Base-by-base conservation (phyloP, 2,888 invertebrate species). In the Pandemis corylana region DNA sequence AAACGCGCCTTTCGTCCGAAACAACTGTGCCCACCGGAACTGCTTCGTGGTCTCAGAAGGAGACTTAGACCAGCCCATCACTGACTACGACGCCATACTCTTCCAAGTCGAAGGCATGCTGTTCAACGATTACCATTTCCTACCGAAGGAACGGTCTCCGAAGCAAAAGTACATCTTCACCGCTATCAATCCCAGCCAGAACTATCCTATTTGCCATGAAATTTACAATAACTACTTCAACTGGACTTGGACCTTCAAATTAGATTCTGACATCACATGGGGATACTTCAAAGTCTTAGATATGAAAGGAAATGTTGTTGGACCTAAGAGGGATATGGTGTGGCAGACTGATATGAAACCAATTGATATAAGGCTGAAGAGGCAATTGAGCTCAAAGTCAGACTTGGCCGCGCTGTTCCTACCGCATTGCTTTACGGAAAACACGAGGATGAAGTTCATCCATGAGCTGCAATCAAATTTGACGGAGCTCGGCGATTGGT, bases 171-270 rank as follows among this genome's bases (percentile, higher is more conserved):
- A 42, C 20, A 42, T 42, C n/a, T 62, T 62, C 42, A 42, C 62
- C 10, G 42, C 36, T 10, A 42, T 62, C 7, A 42, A 62, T 6
- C 42, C 62, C 2, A 42, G 41, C 42, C 41, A 41, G 7, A 62
- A 62, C 62, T 62, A 62, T 13, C 62, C 62, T n/a, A n/a, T 62
- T 42, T 62, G 62, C 42, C 42, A 36, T 5, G 42, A 62, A 0
- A n/a, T n/a, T n/a, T 62, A 41, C 42, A 42, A 62, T n/a, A 62
- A 62, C 7, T 62, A 10, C 42, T 62, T 62, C 62, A 62, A 62
- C 42, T 62, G 62, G 62, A 62, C 62, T 36, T 62, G 62, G 62
- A 62, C 62, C 0, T 62, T 41, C 42, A 62, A 42, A 4, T n/a
- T 62, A 3, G 62, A 62, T 7, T 62, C 62, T 2, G 62, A 62